These are phyloP conservation scores for Drosophila cognata DNA, from an alignment of 2,888 invertebrate species.

Conservation along the genomic window DNA sequence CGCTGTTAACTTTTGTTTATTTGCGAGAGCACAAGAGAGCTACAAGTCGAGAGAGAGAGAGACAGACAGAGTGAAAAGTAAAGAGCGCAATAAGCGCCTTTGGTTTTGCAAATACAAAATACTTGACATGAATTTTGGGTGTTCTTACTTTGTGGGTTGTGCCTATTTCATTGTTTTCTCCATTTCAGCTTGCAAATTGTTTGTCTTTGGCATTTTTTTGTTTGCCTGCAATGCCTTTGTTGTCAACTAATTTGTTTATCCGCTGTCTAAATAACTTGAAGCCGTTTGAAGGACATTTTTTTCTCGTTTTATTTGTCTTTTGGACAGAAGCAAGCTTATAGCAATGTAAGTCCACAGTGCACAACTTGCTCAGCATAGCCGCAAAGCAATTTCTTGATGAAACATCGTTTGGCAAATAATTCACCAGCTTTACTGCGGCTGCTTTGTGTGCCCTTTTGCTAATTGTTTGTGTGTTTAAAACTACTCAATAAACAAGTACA, in stretches of 20 bases:
- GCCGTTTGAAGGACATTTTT: conserved; percentile 36
- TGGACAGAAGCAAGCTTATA: conserved; percentile 21
- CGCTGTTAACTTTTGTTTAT: conserved; percentile 56
- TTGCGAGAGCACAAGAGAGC: conserved; percentile 22
- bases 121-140: conserved; percentile 47
- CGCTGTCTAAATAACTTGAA: conserved; percentile 57
- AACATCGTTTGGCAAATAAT: conserved; percentile 20
- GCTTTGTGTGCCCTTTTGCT: conserved; percentile 14
- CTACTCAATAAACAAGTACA: conserved; percentile 5
- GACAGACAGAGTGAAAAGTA: background rate
- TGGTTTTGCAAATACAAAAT: conserved; percentile 53
- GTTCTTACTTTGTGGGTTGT: conserved; percentile 9
- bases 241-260: conserved; percentile 72
- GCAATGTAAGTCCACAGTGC: conserved; percentile 9
- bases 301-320: conserved; percentile 27
- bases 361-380: conserved; percentile 20
- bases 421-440: conserved; percentile 30
- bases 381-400: conserved; percentile 24
- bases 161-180: conserved; percentile 8
- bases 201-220: conserved; percentile 70
- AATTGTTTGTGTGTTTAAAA: background rate
- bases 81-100: conserved; percentile 27
- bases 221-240: conserved; percentile 62
- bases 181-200: conserved; percentile 44
- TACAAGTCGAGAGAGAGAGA: background rate